Conservation (phyloP, 2,888 invertebrate genomes). For the Drosophila histrio region DNA sequence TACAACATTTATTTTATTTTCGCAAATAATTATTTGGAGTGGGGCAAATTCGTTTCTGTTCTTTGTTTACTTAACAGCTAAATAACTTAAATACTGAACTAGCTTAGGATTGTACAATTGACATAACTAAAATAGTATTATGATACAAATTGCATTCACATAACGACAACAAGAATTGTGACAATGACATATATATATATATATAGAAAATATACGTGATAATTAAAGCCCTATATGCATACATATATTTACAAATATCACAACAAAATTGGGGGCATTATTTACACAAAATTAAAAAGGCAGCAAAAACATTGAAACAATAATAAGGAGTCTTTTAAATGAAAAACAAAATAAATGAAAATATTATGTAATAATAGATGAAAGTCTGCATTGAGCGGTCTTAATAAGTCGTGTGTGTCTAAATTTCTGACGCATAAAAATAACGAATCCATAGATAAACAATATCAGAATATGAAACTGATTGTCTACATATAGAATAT, state of each 20-base stretch:
- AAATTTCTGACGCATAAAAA: constrained; percentile 74
- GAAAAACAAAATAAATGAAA: constrained; percentile 6
- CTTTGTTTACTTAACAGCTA: constrained; percentile 31
- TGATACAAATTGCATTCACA: constrained; percentile 42
- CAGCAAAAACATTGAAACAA: constrained; percentile 9
- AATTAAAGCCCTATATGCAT: constrained; percentile 38
- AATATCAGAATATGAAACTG: too few species aligned
- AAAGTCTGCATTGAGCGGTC: constrained; percentile 38
- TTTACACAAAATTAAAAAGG: constrained; percentile 33
- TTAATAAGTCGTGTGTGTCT: constrained; percentile 60
- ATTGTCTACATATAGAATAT: not conserved
- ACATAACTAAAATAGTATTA: constrained; percentile 31
- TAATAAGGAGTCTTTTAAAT: not conserved
- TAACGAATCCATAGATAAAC: constrained; percentile 46
- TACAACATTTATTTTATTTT: constrained; percentile 53
- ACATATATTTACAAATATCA: constrained; percentile 67
- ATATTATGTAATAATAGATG: constrained; percentile 1
- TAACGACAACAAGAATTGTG: constrained; percentile 59
- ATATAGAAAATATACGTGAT: constrained; percentile 19
- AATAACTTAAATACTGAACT: constrained; percentile 35
- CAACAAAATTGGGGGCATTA: constrained; percentile 51
- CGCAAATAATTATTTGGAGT: constrained; percentile 25
- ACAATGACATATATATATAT: constrained; percentile 45
- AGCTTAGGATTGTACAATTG: constrained; percentile 48
- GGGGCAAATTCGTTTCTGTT: constrained; percentile 54